Evolutionary conservation across 2,113 vertebrate genomes (phyloP).

Genomic region (Etheostoma spectabile): DNA sequence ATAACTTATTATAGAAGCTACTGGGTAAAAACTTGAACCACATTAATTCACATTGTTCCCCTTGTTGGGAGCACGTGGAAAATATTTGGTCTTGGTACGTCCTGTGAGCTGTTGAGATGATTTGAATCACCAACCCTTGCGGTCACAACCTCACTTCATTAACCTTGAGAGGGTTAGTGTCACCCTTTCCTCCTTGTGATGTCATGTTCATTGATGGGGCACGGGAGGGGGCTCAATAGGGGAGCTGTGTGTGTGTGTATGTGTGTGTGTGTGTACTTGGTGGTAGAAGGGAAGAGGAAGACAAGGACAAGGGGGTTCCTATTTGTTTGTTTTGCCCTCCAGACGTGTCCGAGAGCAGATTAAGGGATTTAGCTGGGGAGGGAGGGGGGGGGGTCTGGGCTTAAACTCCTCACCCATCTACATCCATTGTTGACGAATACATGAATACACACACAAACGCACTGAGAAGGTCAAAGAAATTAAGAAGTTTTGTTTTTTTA

Average conservation of each 20-base stretch:
- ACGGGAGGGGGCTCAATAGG: not conserved
- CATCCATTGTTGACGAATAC: conserved; percentile 45
- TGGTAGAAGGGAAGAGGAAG: conserved; percentile 24
- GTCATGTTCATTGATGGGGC: conserved; percentile 61
- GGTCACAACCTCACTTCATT: conserved; percentile 59
- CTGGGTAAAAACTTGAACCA: not conserved
- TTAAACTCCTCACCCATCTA: conserved; percentile 67
- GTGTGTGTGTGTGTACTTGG: conserved; percentile 36
- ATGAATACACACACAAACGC: conserved; percentile 4
- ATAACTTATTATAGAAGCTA: not conserved
- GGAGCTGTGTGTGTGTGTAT: conserved; percentile 2
- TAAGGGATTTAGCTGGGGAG: conserved; percentile 76
- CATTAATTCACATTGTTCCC: not conserved
- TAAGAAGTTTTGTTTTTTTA: conserved; percentile 44
- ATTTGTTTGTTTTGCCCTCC: conserved; percentile 83
- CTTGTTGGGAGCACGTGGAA: not conserved
- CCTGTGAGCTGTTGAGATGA: conserved; percentile 33
- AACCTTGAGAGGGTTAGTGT: conserved; percentile 68
- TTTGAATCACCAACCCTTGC: conserved; percentile 33
- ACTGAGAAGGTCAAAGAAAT: conserved; percentile 56
- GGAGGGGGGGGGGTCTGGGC: conserved; percentile 13
- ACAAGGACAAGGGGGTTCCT: conserved; percentile 58
- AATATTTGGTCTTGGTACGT: not conserved
- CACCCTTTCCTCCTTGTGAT: conserved; percentile 58
- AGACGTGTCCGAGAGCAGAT: conserved; percentile 82